Conservation (phyloP, 2,888 invertebrate species). For the Entomobrya proxima region DNA sequence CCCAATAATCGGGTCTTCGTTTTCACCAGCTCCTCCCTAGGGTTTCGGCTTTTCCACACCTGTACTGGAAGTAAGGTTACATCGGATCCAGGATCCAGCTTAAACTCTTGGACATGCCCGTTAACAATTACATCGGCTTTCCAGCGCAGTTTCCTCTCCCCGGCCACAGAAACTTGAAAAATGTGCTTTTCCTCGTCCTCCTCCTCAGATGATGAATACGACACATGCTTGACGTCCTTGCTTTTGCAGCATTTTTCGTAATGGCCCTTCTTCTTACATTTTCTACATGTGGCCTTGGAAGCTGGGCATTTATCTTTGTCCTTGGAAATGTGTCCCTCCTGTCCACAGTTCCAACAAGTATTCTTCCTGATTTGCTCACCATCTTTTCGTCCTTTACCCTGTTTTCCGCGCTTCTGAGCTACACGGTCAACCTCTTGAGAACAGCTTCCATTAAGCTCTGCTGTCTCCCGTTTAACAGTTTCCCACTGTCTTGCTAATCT, state of each 20-base stretch:
- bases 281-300: constrained; percentile 20
- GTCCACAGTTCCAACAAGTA: background rate
- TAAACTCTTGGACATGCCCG: background rate
- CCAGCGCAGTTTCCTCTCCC: constrained; percentile 6
- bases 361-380: background rate
- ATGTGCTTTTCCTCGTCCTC: too few relatives aligned
- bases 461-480: constrained; percentile 37
- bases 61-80: constrained; percentile 32
- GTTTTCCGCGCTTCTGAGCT: background rate
- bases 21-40: background rate
- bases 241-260: constrained; percentile 23
- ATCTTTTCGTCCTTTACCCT: background rate
- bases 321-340: background rate
- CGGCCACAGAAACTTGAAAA: too few relatives aligned
- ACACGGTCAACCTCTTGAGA: background rate
- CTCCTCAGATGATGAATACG: too few relatives aligned
- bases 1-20: background rate
- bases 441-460: constrained; percentile 43
- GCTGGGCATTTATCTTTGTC: constrained; percentile 51
- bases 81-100: constrained; percentile 60
- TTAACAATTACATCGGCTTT: background rate
- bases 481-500: constrained; percentile 51
- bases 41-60: background rate
- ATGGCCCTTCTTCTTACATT: constrained; percentile 55
- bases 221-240: background rate